Percentiles rank a stretch among this genome's conserved stretches.
Evolutionary conservation across 1,140 invertebrate species (phyloP).

Genomic region (Amphibalanus amphitrite): DNA sequence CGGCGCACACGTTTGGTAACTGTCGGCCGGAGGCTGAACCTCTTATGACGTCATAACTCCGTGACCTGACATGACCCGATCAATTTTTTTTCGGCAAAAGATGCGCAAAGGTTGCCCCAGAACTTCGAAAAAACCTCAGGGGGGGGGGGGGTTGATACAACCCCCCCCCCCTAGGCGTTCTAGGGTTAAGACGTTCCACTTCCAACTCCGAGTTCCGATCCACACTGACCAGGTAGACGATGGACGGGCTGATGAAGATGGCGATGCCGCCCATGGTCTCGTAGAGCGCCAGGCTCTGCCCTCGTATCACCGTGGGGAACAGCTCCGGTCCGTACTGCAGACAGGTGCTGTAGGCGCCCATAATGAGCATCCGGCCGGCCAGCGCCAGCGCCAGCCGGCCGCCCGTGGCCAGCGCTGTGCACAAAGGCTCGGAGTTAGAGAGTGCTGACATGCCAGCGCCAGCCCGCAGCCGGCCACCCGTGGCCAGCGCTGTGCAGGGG

Average conservation of each 20-base stretch:
- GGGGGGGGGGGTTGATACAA: no score
- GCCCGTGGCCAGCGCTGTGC: background rate
- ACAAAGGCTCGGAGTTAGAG: background rate
- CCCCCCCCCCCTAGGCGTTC: no score
- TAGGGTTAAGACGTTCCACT: no score
- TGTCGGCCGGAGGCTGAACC: no score
- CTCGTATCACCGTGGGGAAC: conserved; percentile 56
- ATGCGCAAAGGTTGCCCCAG: no score
- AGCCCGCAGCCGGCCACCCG: conserved; percentile 21
- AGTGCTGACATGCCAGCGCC: conserved; percentile 33
- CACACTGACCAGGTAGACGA: conserved; percentile 18
- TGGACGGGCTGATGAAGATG: conserved; percentile 17
- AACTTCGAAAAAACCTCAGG: no score
- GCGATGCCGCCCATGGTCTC: conserved; percentile 18
- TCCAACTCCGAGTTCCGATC: no score
- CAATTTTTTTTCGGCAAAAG: no score
- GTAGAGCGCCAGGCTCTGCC: conserved; percentile 17
- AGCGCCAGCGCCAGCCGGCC: conserved; percentile 37
- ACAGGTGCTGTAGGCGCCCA: conserved; percentile 74
- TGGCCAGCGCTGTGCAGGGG: conserved; percentile 6
- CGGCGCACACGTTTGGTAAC: no score
- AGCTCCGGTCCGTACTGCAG: conserved; percentile 74
- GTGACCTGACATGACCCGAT: no score
- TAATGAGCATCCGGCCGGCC: conserved; percentile 59
- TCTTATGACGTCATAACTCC: no score